Evolutionary conservation across 2,888 invertebrate genomes (phyloP), one percentile per base, ranked within the genome.

Genomic region (Drosophila gaucha): DNA sequence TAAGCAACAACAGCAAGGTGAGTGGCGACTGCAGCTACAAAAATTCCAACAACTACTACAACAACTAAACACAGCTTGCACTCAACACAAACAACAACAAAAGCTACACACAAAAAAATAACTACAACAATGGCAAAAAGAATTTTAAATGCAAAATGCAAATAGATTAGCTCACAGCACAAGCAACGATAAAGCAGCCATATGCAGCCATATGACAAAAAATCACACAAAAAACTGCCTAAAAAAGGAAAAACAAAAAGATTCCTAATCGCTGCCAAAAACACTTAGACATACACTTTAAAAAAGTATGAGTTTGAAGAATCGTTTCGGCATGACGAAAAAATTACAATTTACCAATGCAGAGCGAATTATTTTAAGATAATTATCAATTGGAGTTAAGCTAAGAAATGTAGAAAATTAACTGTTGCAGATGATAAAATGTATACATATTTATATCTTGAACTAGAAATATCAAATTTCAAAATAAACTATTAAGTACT

Each of bases 101-200:
- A n/a, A n/a, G n/a, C n/a, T n/a, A n/a, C n/a, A n/a, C n/a, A 6
- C 4, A 18, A 8, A 33, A 14, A 10, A 35, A 12, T 12, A 38
- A 39, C 22, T 14, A 8, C 24, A 43, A 41, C 43, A 64, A 79
- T 58, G 24, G 74, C 69, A 35, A 63, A 51, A 57, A 52, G 39
- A 47, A 24, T 30, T n/a, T 22, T 20, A 49, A 50, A 70, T 66
- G 70, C 50, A 62, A 70, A 83, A 74, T 54, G 65, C 88, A 88
- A 84, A 84, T 86, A 84, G 83, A 88, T 88, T 86, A 80, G 69
- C 59, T 58, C 54, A 51, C 56, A 54, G 43, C 50, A 54, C 59
- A 67, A 54, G 50, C 59, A 43, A 55, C 22, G 44, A 39, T 43
- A 58, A 60, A 18, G 47, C n/a, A n/a, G n/a, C n/a, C n/a, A 52